Evolutionary conservation across 2,797 vertebrate species (phyloP).

Genomic region (Phoeniculus purpureus): DNA sequence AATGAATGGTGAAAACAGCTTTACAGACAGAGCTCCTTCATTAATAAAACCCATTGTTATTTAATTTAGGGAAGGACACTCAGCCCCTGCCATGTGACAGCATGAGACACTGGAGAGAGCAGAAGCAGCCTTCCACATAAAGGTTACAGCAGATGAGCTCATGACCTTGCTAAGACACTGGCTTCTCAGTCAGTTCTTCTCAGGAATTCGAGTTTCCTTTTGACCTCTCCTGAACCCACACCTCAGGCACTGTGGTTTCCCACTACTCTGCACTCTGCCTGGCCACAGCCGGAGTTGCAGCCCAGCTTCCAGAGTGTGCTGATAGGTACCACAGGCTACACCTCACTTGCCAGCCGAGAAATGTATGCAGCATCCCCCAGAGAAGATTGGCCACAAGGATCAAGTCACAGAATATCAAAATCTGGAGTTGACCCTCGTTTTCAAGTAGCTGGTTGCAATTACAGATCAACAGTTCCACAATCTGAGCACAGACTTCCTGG

Average conservation of each 20-base stretch:
- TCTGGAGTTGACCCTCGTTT: neutral
- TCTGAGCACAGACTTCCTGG: neutral
- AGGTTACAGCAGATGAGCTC: neutral
- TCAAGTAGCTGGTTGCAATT: neutral
- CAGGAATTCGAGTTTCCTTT: neutral
- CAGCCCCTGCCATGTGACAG: neutral
- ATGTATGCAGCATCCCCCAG: neutral
- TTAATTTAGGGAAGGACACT: neutral
- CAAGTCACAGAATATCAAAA: neutral
- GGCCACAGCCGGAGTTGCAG: neutral
- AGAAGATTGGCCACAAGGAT: neutral
- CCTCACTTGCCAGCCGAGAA: neutral
- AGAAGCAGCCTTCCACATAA: neutral
- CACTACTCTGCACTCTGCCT: accelerated
- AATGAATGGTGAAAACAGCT: neutral
- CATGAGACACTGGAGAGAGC: neutral
- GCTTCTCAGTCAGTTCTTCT: neutral
- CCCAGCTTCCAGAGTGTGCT: neutral
- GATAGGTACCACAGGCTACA: neutral
- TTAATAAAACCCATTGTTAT: neutral
- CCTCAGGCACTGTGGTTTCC: neutral
- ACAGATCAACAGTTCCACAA: neutral
- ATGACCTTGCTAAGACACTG: neutral
- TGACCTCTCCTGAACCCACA: neutral
- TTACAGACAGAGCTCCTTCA: neutral